Evolutionary conservation across 2,113 vertebrate species (phyloP).

Genomic region (Zosterops japonicus): DNA sequence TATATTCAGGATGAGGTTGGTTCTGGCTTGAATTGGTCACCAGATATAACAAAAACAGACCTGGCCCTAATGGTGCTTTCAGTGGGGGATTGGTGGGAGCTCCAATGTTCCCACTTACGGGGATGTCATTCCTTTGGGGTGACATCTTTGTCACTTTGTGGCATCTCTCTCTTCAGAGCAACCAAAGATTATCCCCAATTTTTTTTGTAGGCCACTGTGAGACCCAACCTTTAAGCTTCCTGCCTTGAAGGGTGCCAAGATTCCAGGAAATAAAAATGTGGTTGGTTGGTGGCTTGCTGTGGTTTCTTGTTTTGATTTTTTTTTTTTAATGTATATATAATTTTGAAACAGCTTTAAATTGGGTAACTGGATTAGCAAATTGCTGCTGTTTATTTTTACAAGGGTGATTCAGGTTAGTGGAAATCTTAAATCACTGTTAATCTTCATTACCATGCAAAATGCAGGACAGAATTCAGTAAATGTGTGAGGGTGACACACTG

Average conservation of each 20-base stretch:
- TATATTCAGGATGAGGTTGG: not conserved
- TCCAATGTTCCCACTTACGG: rapidly evolving
- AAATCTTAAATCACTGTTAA: not conserved
- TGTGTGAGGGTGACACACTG: not conserved
- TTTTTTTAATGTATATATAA: not conserved
- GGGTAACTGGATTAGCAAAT: slow-evolving; percentile 28
- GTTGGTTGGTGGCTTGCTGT: not conserved
- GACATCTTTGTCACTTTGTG: not conserved
- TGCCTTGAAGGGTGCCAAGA: not conserved
- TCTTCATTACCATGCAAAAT: not conserved
- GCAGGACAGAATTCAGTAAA: not conserved
- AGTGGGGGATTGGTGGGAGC: not conserved
- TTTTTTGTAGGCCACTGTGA: not conserved
- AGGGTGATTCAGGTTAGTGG: slow-evolving; percentile 3
- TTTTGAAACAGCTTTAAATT: not conserved
- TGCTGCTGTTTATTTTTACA: not conserved
- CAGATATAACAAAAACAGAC: rapidly evolving
- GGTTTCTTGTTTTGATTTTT: not conserved
- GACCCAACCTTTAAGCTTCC: not conserved
- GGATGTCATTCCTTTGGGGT: not conserved
- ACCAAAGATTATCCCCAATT: not conserved
- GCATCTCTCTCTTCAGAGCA: not conserved
- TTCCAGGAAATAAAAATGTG: not conserved
- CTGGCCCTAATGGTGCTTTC: not conserved
- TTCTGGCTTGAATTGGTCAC: not conserved